phyloP scores from a whole-genome alignment of 92 coral and sea anemone species.

The Nematostella vectensis region DNA sequence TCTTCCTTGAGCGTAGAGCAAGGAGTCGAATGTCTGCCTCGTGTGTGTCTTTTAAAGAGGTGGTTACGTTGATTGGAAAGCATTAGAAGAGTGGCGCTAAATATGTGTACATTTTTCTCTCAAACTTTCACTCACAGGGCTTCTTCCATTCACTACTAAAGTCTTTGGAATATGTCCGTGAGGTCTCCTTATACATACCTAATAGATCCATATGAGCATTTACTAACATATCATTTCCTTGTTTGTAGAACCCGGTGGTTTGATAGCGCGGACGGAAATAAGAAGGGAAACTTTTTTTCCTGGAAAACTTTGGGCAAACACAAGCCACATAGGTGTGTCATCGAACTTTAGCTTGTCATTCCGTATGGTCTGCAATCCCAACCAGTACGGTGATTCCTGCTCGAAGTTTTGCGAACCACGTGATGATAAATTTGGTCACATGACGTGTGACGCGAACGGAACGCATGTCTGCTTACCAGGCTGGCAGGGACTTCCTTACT shows the following conservation, averaged over 20 bases:
- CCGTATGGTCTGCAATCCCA: conserved; percentile 59
- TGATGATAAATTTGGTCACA: conserved; percentile 67
- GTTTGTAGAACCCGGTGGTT: background rate
- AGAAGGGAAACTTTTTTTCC: conserved; percentile 30
- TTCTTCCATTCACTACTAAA: too few species aligned
- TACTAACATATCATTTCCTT: background rate
- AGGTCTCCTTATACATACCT: too few species aligned
- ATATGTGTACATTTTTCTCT: too few species aligned
- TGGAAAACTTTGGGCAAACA: conserved; percentile 55
- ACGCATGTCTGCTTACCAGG: conserved; percentile 68
- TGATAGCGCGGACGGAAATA: conserved; percentile 3
- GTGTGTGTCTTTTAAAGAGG: too few species aligned
- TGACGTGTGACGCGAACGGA: conserved; percentile 57
- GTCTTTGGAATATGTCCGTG: too few species aligned
- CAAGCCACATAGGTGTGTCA: conserved; percentile 48
- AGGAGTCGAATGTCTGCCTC: too few species aligned
- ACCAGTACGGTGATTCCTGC: conserved; percentile 61
- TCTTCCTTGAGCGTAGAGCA: too few species aligned
- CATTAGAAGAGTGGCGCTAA: too few species aligned
- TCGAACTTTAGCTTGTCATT: conserved; percentile 66
- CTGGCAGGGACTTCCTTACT: conserved; percentile 43
- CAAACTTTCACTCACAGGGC: too few species aligned
- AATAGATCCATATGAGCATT: too few species aligned
- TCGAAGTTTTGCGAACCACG: conserved; percentile 53
- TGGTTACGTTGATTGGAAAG: too few species aligned